These are phyloP conservation scores for Pelvicachromis taeniatus DNA, from an alignment of 2,113 vertebrate species.

Conservation along the genomic window DNA sequence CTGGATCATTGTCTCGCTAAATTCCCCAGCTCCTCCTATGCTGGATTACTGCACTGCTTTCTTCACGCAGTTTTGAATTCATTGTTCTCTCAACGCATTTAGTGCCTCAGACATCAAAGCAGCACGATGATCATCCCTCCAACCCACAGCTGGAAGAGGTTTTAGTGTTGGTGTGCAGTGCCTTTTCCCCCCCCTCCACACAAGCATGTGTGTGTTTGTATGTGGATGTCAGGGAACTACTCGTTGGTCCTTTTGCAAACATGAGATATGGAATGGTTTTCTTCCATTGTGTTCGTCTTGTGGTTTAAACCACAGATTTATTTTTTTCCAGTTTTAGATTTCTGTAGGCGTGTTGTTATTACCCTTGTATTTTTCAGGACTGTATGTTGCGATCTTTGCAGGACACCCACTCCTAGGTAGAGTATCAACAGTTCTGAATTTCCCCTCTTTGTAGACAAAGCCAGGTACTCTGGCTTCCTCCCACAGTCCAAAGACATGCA, in stretches of 20 bases:
- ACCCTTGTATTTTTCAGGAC: background rate
- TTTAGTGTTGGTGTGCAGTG: background rate
- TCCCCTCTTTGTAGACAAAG: background rate
- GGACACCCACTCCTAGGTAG: background rate
- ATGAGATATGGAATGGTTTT: background rate
- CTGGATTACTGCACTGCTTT: background rate
- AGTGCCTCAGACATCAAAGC: background rate
- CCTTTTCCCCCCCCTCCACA: background rate
- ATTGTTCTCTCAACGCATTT: background rate
- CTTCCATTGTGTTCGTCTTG: accelerated
- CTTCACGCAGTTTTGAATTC: background rate
- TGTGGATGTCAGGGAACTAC: background rate
- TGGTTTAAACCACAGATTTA: background rate
- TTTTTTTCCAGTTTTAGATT: background rate
- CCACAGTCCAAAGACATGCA: background rate
- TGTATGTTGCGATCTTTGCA: background rate
- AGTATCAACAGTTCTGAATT: background rate
- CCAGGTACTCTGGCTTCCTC: background rate
- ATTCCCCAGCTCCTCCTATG: background rate
- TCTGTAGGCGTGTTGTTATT: background rate
- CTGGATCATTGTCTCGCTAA: background rate
- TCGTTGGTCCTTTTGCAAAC: background rate
- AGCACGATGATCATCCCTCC: background rate
- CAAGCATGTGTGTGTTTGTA: accelerated
- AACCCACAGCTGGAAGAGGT: background rate